These are phyloP conservation scores for Sorex fumeus DNA, from an alignment of 2,113 vertebrate species.

Conservation along the genomic window DNA sequence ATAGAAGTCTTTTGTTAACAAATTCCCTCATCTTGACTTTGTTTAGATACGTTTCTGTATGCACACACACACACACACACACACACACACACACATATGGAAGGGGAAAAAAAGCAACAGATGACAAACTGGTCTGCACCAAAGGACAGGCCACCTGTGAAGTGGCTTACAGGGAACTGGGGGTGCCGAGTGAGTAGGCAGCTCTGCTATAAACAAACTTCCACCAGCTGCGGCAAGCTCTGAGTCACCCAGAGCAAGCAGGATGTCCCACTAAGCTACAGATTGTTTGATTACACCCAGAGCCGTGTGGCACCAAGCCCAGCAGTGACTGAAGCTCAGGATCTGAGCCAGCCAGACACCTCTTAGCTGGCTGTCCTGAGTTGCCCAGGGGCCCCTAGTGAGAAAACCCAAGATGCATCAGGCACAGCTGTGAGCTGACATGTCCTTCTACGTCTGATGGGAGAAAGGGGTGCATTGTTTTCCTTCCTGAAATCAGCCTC, in stretches of 20 bases:
- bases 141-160: slow-evolving; percentile 71
- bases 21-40: slow-evolving; percentile 75
- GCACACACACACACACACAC: neutral
- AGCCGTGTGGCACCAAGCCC: slow-evolving; percentile 27
- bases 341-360: slow-evolving; percentile 14
- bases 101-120: slow-evolving; percentile 49
- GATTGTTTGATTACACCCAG: slow-evolving; percentile 54
- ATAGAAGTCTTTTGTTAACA: slow-evolving; percentile 80
- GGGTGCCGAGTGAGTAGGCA: neutral
- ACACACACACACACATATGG: neutral
- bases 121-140: slow-evolving; percentile 72
- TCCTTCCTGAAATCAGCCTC: slow-evolving; percentile 56
- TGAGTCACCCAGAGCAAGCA: slow-evolving; percentile 76
- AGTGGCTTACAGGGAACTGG: slow-evolving; percentile 19
- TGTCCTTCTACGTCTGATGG: neutral
- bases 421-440: slow-evolving; percentile 32
- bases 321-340: neutral
- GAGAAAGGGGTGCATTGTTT: slow-evolving; percentile 49
- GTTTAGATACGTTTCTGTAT: slow-evolving; percentile 59
- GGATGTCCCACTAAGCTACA: slow-evolving; percentile 70
- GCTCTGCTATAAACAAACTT: slow-evolving; percentile 66
- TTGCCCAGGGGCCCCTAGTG: neutral
- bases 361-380: slow-evolving; percentile 31
- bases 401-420: slow-evolving; percentile 45
- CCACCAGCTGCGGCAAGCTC: slow-evolving; percentile 59